Percentiles rank a stretch among this genome's conserved stretches.
Evolutionary conservation across 2,888 invertebrate genomes (phyloP).

Genomic region (Erpobdella octoculata): DNA sequence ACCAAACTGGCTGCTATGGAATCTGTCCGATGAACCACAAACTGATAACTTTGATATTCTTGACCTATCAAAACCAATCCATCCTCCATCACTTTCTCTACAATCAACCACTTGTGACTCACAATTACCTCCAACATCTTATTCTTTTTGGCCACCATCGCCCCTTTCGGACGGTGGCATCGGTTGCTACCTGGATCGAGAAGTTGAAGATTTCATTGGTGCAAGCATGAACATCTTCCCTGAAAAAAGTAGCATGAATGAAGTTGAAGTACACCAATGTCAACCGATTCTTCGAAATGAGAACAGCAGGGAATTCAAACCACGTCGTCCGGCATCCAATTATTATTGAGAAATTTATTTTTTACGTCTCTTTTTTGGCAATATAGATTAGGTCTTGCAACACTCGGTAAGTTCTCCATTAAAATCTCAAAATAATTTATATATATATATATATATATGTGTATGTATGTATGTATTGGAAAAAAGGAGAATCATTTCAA

Average conservation of each 20-base stretch:
- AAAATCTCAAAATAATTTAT: too few relatives aligned
- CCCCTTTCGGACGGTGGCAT: background rate
- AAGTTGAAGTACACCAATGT: too few relatives aligned
- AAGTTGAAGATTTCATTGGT: background rate
- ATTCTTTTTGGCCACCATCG: background rate
- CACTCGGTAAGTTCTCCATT: too few relatives aligned
- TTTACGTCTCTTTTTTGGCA: too few relatives aligned
- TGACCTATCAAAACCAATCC: background rate
- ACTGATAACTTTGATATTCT: background rate
- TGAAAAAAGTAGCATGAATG: background rate
- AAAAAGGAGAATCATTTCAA: too few relatives aligned
- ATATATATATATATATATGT: too few relatives aligned
- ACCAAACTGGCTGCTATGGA: background rate
- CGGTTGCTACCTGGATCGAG: background rate
- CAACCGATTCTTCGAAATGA: background rate
- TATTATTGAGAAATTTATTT: background rate
- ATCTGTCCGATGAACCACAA: background rate
- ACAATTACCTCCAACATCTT: background rate
- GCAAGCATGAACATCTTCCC: background rate
- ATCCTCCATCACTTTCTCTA: background rate
- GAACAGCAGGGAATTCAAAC: background rate
- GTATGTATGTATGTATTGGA: too few relatives aligned
- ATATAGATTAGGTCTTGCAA: too few relatives aligned
- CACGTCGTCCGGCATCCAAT: background rate
- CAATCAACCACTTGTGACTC: background rate